Base-by-base conservation (phyloP, 23 tunicate species). In the Trididemnum miniatum region DNA sequence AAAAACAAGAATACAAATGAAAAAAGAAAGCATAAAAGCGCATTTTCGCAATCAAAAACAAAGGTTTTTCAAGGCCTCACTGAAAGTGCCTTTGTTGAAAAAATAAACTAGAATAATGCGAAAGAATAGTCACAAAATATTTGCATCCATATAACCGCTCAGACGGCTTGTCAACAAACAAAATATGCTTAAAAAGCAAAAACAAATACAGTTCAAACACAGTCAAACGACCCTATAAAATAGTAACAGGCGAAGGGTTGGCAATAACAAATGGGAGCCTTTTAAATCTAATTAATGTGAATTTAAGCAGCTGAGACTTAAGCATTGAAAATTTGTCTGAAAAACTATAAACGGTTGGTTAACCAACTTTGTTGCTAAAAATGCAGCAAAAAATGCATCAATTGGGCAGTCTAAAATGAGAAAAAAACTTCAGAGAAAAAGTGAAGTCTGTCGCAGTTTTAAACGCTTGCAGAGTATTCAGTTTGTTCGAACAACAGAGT, bases 21-120 rank as follows among this genome's bases (percentile, higher is more conserved):
- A n/a, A n/a, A n/a, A n/a, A n/a, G 12, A 44, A 44, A 44, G 15
- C 9, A 44, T 44, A 44, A 44, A 44, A 44, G 54, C 54, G 54
- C 15, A 44, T 62, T 62, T 62, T 62, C 29, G 67, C 29, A 62
- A 62, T 62, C 67, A 62, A 62, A 62, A 62, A 44, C 54, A 44
- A n/a, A 49, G 29, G 5, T 62, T 62, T 62, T 12, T 26, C 4
- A 62, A 62, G 67, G 67, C 67, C 23, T 24, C 5, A 62, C 15
- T 12, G 5, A 22, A 62, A 62, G 67, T 62, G 26, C 67, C 67
- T 62, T 62, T 12, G 26, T 22, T 62, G 15, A n/a, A 62, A 62
- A 62, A 62, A n/a, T n/a, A 62, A 24, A 62, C n/a, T n/a, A 44
- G 15, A 7, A 44, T 7, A 44, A 44, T 44, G 54, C 54, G 54